phyloP scores from a whole-genome alignment of 2,113 vertebrate genomes.

The Malurus melanocephalus region DNA sequence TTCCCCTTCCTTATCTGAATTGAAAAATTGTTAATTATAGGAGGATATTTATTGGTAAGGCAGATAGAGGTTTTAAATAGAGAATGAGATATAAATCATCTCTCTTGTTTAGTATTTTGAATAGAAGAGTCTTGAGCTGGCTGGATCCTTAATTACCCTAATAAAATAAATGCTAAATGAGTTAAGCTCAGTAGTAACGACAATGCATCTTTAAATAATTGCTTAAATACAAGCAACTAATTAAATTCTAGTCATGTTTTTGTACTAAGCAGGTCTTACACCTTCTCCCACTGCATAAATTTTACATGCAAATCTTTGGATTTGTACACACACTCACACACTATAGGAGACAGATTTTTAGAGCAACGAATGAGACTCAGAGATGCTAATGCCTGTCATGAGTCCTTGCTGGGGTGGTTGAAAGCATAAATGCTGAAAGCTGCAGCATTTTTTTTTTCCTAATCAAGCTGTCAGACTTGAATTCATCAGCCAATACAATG shows the following conservation, averaged over 20 bases:
- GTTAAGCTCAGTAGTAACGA: neutral
- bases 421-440: neutral
- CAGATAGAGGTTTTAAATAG: neutral
- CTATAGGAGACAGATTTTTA: conserved; percentile 22
- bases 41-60: neutral
- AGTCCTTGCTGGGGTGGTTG: neutral
- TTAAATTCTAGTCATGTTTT: conserved; percentile 38
- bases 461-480: neutral
- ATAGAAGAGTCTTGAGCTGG: neutral
- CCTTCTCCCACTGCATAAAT: conserved; percentile 37
- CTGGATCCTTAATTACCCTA: neutral
- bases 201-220: conserved; percentile 3
- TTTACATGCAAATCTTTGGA: conserved; percentile 31
- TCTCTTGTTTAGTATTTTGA: neutral
- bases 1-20: neutral
- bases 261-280: neutral
- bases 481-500: neutral
- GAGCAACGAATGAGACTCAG: neutral
- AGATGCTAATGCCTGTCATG: neutral
- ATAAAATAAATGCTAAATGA: neutral
- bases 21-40: neutral
- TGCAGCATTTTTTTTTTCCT: neutral
- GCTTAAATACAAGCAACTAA: conserved; percentile 12
- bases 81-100: neutral
- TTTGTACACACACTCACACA: neutral